These are phyloP conservation scores for Parochlus steinenii DNA, from an alignment of 2,888 invertebrate species.

Conservation along the genomic window DNA sequence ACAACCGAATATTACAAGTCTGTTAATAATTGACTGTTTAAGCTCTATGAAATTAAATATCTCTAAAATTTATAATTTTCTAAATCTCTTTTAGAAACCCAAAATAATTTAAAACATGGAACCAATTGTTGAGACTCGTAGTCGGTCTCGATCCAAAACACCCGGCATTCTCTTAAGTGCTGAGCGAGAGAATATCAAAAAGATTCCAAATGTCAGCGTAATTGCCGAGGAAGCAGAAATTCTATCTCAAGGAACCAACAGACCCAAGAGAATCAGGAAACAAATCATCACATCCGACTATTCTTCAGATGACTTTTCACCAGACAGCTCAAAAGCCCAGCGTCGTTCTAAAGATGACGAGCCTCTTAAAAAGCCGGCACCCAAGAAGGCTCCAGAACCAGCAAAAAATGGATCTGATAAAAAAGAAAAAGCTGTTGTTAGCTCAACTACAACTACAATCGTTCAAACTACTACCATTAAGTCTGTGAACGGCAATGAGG, in stretches of 20 bases:
- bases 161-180: conserved; percentile 3
- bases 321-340: too few relatives aligned
- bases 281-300: conserved; percentile 1
- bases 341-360: too few relatives aligned
- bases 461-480: background rate
- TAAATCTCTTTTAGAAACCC: too few relatives aligned
- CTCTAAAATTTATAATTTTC: too few relatives aligned
- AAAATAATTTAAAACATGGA: too few relatives aligned
- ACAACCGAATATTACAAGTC: too few relatives aligned
- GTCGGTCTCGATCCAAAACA: conserved; percentile 10
- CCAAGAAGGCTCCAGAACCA: background rate
- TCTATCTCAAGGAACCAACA: conserved; percentile 1
- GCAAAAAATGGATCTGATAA: background rate
- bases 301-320: too few relatives aligned
- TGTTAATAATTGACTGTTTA: too few relatives aligned
- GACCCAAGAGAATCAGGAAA: conserved; percentile 4
- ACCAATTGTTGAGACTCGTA: conserved; percentile 10
- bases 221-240: conserved; percentile 10
- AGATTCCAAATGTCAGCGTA: conserved; percentile 7
- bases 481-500: background rate
- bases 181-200: conserved; percentile 5
- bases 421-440: conserved; percentile 2
- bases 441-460: background rate
- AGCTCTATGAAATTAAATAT: too few relatives aligned
- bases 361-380: background rate